Evolutionary conservation across 2,888 invertebrate species (phyloP).

Genomic region (Phymatocera aterrima): DNA sequence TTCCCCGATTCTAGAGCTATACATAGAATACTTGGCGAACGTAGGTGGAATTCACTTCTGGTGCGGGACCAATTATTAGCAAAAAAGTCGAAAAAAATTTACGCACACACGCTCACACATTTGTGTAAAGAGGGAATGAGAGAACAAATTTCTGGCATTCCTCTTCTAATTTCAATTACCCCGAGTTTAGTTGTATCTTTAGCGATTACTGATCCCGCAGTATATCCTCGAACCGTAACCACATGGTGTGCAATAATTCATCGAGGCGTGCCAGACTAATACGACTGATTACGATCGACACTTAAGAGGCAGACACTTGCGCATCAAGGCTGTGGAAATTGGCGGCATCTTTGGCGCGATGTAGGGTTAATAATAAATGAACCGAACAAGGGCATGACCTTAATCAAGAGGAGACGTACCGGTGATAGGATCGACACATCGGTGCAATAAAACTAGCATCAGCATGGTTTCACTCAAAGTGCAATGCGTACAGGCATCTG

Average conservation of each 20-base stretch:
- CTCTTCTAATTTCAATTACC: background rate
- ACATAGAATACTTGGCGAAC: too few species aligned
- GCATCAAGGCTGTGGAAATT: background rate
- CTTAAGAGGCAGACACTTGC: constrained; percentile 50
- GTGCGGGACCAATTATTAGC: too few species aligned
- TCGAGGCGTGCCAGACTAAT: constrained; percentile 58
- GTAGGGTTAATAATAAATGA: constrained; percentile 24
- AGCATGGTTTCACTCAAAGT: background rate
- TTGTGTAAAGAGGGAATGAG: too few species aligned
- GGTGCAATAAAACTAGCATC: background rate
- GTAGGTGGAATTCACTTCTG: too few species aligned
- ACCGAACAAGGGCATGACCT: constrained; percentile 32
- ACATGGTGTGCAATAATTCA: background rate
- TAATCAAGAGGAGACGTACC: constrained; percentile 27
- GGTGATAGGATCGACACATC: constrained; percentile 9
- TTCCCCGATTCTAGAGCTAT: too few species aligned
- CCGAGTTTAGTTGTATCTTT: background rate
- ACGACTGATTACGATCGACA: constrained; percentile 67
- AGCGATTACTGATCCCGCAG: background rate
- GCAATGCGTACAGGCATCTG: background rate
- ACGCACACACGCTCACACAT: too few species aligned
- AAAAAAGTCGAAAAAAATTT: too few species aligned
- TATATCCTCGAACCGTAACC: background rate
- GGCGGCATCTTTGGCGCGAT: constrained; percentile 14
- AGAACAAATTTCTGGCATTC: background rate